Evolutionary conservation across 2,797 vertebrate genomes (phyloP), one percentile per base, ranked within the genome.

Genomic region (Semaprochilodus insignis): DNA sequence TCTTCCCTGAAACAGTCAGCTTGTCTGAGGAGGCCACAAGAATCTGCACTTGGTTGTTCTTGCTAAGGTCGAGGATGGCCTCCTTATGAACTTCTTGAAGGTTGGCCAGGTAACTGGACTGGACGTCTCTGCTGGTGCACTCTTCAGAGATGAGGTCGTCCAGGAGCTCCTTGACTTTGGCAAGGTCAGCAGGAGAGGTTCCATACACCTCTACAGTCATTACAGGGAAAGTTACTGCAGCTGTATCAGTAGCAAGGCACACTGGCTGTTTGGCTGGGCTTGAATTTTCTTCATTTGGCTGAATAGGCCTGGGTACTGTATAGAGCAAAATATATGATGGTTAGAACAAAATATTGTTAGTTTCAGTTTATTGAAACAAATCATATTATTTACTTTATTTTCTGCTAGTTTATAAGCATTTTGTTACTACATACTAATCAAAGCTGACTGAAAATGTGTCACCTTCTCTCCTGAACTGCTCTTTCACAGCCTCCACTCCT

Each of bases 401-500:
- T n/a, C n/a, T n/a, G n/a, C n/a, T n/a, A n/a, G n/a, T n/a, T n/a
- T n/a, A n/a, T n/a, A n/a, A n/a, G n/a, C n/a, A n/a, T n/a, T n/a
- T n/a, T n/a, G n/a, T n/a, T n/a, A n/a, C n/a, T n/a, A n/a, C n/a
- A 31, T 31, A 1, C 3, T 31, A 31, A 31, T 31, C 31, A 1
- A 31, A 31, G 3, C 31, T 31, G 31, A 31, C 31, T 31, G 31
- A 31, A 31, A 3, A 1, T 31, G 31, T 31, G 3, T 31, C 31
- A 31, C 31, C 31, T 31, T 31, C 96, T 87, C 96, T 95, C 85
- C 97, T 95, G 4, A 99, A 93, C 85, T 99, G 97, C 87, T 97
- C 96, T 92, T 98, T 99, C 87, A 99, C 96, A 52, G 97, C 97
- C 92, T 99, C 97, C 74, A 99, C 97, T 21, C 97, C 97, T 90